Conservation (phyloP, 2,113 vertebrate genomes). For the Alectura lathami region DNA sequence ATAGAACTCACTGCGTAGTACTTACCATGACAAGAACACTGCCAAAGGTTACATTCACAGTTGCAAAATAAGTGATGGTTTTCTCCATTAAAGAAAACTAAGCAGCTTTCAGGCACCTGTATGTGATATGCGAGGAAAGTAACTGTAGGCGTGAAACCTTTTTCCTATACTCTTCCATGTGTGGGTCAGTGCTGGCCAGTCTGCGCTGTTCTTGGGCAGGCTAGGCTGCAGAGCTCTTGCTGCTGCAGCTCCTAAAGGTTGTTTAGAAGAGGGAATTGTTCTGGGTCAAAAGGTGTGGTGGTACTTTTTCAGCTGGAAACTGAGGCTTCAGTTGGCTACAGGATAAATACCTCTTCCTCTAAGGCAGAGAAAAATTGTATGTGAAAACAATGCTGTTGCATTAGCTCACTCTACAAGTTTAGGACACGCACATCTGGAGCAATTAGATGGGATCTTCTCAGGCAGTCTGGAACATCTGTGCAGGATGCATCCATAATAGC, state of each 20-base stretch:
- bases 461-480: neutral
- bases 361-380: neutral
- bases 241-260: neutral
- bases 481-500: neutral
- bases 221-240: neutral
- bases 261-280: neutral
- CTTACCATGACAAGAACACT: neutral
- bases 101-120: neutral
- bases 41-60: neutral
- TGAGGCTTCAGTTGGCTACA: neutral
- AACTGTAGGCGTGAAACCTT: neutral
- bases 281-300: neutral
- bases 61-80: neutral
- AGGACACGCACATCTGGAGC: neutral
- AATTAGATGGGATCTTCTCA: neutral
- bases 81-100: neutral
- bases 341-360: neutral
- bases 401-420: neutral
- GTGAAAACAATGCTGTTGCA: neutral
- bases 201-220: accelerated
- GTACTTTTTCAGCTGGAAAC: neutral
- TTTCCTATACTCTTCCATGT: neutral
- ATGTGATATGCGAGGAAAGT: neutral
- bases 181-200: neutral
- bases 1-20: neutral